Evolutionary conservation across 1,140 invertebrate genomes (phyloP).

Genomic region (Drosophila tropicalis): DNA sequence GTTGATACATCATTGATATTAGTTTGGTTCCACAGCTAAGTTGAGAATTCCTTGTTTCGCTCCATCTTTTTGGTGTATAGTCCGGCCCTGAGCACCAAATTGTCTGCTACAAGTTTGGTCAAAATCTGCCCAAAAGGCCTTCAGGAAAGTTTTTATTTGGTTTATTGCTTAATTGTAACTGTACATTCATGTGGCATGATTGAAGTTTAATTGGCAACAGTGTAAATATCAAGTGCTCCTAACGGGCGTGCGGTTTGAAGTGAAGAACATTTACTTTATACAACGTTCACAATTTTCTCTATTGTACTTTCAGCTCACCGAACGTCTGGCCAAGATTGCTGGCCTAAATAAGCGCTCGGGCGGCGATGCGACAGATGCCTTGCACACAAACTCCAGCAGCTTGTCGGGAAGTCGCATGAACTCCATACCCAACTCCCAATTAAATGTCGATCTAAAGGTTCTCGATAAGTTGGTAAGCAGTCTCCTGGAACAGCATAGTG

Average conservation of each 20-base stretch:
- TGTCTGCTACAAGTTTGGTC: slow-evolving; percentile 13
- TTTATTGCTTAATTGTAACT: slow-evolving; percentile 64
- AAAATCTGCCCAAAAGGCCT: slow-evolving; percentile 31
- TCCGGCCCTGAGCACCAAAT: background rate
- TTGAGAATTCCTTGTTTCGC: too few species aligned
- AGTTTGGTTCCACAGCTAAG: too few species aligned
- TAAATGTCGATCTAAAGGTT: slow-evolving; percentile 72
- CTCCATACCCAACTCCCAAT: slow-evolving; percentile 72
- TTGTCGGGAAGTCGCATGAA: slow-evolving; percentile 73
- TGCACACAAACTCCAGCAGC: slow-evolving; percentile 53
- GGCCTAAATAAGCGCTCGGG: slow-evolving; percentile 61
- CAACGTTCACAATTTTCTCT: background rate
- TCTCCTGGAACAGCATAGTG: slow-evolving; percentile 70
- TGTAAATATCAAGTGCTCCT: slow-evolving; percentile 22
- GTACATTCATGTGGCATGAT: slow-evolving; percentile 38
- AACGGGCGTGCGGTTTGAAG: slow-evolving; percentile 24
- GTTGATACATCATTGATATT: too few species aligned
- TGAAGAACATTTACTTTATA: background rate
- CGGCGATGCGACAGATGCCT: slow-evolving; percentile 35
- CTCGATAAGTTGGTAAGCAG: slow-evolving; percentile 78
- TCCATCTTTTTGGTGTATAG: background rate
- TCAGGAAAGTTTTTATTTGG: slow-evolving; percentile 52
- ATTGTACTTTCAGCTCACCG: slow-evolving; percentile 57
- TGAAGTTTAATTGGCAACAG: slow-evolving; percentile 49
- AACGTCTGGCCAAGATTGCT: slow-evolving; percentile 76